Evolutionary conservation across 1,140 invertebrate species (phyloP).

Genomic region (Aricia agestis): DNA sequence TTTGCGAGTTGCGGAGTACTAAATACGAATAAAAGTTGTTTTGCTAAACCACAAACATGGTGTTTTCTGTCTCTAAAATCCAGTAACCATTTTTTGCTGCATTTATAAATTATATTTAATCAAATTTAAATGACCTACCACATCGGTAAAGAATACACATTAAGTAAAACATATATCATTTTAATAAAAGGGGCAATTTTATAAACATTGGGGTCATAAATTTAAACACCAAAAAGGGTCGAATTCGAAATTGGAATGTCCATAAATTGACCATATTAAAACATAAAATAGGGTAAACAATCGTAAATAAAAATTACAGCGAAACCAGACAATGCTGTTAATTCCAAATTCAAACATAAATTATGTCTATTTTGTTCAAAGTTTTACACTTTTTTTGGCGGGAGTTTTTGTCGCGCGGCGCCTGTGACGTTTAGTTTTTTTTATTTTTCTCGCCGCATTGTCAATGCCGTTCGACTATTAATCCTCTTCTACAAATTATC

Average conservation of each 20-base stretch:
- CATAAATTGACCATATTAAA: constrained; percentile 71
- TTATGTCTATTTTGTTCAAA: constrained; percentile 65
- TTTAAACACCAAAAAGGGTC: constrained; percentile 49
- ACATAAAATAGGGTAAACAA: constrained; percentile 75
- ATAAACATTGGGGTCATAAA: constrained; percentile 39
- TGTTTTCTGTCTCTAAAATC: too few relatives aligned
- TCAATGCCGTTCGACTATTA: constrained; percentile 38
- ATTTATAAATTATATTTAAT: background rate
- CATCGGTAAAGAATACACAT: constrained; percentile 12
- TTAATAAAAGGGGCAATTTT: constrained; percentile 36
- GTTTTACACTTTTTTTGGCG: constrained; percentile 70
- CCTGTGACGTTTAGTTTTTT: constrained; percentile 41
- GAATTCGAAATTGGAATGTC: constrained; percentile 45
- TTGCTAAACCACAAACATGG: too few relatives aligned
- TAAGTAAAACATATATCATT: background rate
- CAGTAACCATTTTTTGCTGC: too few relatives aligned
- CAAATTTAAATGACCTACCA: constrained; percentile 12
- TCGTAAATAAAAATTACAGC: constrained; percentile 74
- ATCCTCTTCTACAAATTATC: constrained; percentile 59
- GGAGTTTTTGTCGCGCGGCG: constrained; percentile 60
- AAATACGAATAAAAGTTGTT: too few relatives aligned
- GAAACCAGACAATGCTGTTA: constrained; percentile 63
- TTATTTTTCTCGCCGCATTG: background rate
- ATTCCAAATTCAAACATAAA: constrained; percentile 65
- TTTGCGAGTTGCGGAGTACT: too few relatives aligned